Percentiles rank a stretch among this genome's conserved stretches.
These are phyloP conservation scores for Dipodomys ordii DNA, from an alignment of 2,113 vertebrate genomes.

Conservation along the genomic window DNA sequence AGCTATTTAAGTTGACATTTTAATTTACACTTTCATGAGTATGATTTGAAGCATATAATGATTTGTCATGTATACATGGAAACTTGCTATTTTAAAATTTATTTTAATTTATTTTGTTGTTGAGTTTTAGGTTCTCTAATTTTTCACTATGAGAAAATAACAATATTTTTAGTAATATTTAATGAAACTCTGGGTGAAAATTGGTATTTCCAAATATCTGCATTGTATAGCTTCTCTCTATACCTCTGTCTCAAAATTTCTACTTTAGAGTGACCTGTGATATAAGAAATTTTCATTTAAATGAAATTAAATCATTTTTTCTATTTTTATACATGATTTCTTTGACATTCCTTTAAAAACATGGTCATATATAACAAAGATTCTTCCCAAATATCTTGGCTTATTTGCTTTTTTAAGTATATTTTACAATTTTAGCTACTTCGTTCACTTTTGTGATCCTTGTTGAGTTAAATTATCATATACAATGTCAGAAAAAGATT, in stretches of 20 bases:
- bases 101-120: not conserved
- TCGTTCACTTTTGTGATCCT: not conserved
- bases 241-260: not conserved
- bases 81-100: not conserved
- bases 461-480: not conserved
- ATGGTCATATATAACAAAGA: not conserved
- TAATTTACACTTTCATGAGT: not conserved
- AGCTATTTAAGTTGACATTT: too few species aligned
- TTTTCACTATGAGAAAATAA: not conserved
- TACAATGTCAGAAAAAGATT: not conserved
- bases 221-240: not conserved
- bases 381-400: not conserved
- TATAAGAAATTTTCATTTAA: not conserved
- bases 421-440: not conserved
- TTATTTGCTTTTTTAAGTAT: not conserved
- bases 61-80: too few species aligned
- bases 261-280: not conserved
- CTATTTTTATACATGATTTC: not conserved
- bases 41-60: too few species aligned
- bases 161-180: not conserved
- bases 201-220: not conserved
- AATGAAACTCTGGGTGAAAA: not conserved
- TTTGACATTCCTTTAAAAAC: not conserved
- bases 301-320: not conserved
- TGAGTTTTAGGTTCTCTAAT: not conserved